Percentiles rank a stretch among this genome's conserved stretches.
phyloP scores from a whole-genome alignment of 2,797 vertebrate genomes.

The Chelonia mydas region DNA sequence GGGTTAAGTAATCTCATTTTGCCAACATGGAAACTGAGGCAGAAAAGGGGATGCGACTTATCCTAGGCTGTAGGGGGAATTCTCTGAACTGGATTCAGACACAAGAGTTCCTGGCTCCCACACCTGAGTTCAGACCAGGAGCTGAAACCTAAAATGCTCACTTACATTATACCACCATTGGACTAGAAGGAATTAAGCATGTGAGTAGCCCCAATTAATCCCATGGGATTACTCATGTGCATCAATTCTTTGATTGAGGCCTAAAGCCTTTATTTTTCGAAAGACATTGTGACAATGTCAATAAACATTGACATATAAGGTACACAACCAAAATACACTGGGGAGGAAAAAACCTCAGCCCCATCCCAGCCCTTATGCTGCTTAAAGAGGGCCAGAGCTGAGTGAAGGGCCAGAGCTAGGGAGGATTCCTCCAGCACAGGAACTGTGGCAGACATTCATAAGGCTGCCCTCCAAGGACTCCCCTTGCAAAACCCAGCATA shows the following conservation, averaged over 20 bases:
- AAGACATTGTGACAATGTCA: neutral
- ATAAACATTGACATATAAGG: neutral
- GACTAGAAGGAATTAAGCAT: neutral
- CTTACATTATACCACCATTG: neutral
- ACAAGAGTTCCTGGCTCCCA: neutral
- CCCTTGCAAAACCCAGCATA: neutral
- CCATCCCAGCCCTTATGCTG: too few species aligned
- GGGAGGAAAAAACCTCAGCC: too few species aligned
- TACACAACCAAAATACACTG: neutral
- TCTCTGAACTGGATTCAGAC: neutral
- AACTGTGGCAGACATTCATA: neutral
- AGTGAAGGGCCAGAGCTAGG: neutral
- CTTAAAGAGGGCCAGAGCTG: too few species aligned
- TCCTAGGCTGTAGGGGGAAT: neutral
- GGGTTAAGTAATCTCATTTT: neutral
- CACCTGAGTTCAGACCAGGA: neutral
- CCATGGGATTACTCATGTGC: neutral
- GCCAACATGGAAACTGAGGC: neutral
- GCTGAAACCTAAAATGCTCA: neutral
- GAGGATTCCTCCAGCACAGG: neutral
- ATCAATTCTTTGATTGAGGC: neutral
- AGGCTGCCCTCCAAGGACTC: neutral
- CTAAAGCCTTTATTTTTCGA: neutral
- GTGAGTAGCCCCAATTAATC: neutral
- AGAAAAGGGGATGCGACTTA: neutral